Evolutionary conservation across 2,888 invertebrate species (phyloP), one percentile per base, ranked within the genome.

Genomic region (Prosopocoilus inquinatus): DNA sequence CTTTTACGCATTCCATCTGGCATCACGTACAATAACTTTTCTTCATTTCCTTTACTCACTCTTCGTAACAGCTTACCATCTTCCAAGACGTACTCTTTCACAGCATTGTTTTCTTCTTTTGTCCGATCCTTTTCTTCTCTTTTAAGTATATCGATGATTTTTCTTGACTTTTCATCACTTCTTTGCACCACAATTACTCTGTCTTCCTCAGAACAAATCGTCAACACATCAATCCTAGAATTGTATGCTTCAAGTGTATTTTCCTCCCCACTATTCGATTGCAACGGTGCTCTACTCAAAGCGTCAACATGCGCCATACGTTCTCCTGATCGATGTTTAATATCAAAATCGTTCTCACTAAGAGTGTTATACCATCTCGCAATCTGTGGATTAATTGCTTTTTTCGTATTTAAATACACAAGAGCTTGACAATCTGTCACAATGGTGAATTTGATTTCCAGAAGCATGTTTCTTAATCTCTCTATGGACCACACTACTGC

Each of bases 401-500:
- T 65, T 34, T 56, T 33, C 0, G 58, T 43, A 15, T 61, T 64
- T 2, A 66, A 32, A 9, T 64, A 59, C 3, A 65, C 34, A 2
- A 68, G 32, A 8, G 67, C 64, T 20, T 65, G 63, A 35, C 62
- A 68, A 49, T 67, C 68, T 0, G 64, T 64, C 1, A 65, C 50
- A 2, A 68, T 55, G 1, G 39, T 56, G 38, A 67, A 67, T 3
- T 50, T 49, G 8, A 64, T 46, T 44, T 46, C n/a, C n/a, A n/a
- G n/a, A n/a, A n/a, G n/a, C n/a, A n/a, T n/a, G n/a, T n/a, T n/a
- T n/a, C n/a, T n/a, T n/a, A n/a, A n/a, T n/a, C n/a, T n/a, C n/a
- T n/a, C n/a, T n/a, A n/a, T n/a, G n/a, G n/a, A n/a, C n/a, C 59
- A 62, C 15, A 67, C 59, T 3, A 71, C 55, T 1, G 70, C 68